Conservation (phyloP, 1,140 invertebrate genomes). For the Drosophila sproati region DNA sequence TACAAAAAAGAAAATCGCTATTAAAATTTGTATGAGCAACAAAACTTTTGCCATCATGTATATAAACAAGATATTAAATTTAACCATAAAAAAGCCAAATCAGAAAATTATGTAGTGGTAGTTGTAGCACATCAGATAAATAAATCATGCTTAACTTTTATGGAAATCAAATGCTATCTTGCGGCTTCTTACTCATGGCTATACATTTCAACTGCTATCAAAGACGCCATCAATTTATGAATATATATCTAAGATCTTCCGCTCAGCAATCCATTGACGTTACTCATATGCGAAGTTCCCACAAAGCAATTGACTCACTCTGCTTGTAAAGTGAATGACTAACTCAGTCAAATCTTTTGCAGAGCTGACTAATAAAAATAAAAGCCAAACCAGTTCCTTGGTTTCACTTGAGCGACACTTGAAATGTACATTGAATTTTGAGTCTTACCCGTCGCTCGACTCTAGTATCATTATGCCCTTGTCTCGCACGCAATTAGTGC, state of each 20-base stretch:
- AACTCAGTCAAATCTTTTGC: slow-evolving; percentile 25
- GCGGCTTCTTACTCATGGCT: not conserved
- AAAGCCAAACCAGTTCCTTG: slow-evolving; percentile 35
- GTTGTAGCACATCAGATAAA: too few species aligned
- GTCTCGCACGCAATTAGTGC: slow-evolving; percentile 76
- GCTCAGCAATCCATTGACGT: slow-evolving; percentile 23
- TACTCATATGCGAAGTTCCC: slow-evolving; percentile 34
- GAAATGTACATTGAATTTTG: slow-evolving; percentile 33
- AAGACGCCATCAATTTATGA: not conserved
- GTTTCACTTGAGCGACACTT: slow-evolving; percentile 48
- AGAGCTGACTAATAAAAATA: slow-evolving; percentile 35
- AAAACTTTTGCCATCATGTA: not conserved
- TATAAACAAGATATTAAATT: not conserved
- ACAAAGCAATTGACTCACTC: slow-evolving; percentile 28
- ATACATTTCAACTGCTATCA: not conserved
- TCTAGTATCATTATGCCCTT: slow-evolving; percentile 37
- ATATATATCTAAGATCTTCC: slow-evolving; percentile 8
- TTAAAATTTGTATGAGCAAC: not conserved
- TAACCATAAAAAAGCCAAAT: not conserved
- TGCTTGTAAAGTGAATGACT: slow-evolving; percentile 18
- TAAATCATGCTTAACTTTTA: too few species aligned
- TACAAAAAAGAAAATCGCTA: slow-evolving; percentile 1
- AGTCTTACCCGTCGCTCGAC: slow-evolving; percentile 1
- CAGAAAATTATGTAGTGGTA: not conserved
- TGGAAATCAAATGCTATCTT: not conserved